Evolutionary conservation across 2,888 invertebrate species (phyloP).

Genomic region (Xanthostigma xanthostigma): DNA sequence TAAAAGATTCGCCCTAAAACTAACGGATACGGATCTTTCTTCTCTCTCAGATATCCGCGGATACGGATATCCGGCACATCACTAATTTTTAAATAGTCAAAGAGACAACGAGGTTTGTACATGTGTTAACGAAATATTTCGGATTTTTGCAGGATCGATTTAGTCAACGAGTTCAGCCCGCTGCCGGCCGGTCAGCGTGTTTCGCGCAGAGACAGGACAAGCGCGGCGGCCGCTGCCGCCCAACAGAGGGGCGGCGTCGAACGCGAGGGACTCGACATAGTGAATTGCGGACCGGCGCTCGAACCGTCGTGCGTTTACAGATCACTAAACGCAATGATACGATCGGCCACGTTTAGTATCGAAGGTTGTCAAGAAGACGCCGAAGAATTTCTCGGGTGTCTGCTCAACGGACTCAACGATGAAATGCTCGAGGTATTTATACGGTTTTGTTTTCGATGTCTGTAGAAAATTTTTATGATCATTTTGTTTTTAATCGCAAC

Average conservation of each 20-base stretch:
- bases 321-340: slow-evolving; percentile 62
- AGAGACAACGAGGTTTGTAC: neutral
- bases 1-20: too few species aligned
- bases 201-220: slow-evolving; percentile 31
- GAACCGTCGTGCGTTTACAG: slow-evolving; percentile 81
- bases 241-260: slow-evolving; percentile 24
- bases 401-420: slow-evolving; percentile 88
- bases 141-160: slow-evolving; percentile 44
- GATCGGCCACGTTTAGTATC: slow-evolving; percentile 51
- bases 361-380: slow-evolving; percentile 94
- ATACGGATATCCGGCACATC: too few species aligned
- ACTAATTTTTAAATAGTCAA: too few species aligned
- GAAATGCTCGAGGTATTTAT: slow-evolving; percentile 78
- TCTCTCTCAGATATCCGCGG: too few species aligned
- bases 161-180: slow-evolving; percentile 63
- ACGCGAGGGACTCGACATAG: slow-evolving; percentile 21
- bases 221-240: slow-evolving; percentile 16
- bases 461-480: too few species aligned
- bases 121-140: neutral
- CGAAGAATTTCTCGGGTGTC: slow-evolving; percentile 87
- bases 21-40: too few species aligned
- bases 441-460: slow-evolving; percentile 1
- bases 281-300: slow-evolving; percentile 63
- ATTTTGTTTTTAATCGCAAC: too few species aligned
- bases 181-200: slow-evolving; percentile 39